Conservation (phyloP, 1,140 invertebrate species). For the Rhagoletis zephyria region DNA sequence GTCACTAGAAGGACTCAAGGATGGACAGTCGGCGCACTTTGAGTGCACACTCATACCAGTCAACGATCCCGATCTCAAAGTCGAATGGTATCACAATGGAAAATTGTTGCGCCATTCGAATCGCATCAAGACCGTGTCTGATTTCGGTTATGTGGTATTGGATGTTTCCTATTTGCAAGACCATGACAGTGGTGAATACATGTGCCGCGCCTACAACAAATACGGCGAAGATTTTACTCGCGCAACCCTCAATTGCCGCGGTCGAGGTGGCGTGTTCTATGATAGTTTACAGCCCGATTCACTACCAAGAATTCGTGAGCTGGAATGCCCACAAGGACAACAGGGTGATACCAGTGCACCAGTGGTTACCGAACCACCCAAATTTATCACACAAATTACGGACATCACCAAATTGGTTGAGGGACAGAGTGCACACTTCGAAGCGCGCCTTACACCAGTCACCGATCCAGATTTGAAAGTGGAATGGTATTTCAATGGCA, state of each 20-base stretch:
- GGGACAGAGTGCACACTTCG: conserved; percentile 95
- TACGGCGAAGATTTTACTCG: conserved; percentile 91
- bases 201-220: conserved; percentile 90
- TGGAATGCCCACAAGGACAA: conserved; percentile 81
- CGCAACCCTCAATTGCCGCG: conserved; percentile 86
- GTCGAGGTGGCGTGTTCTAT: conserved; percentile 90
- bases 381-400: conserved; percentile 89
- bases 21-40: conserved; percentile 93
- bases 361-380: conserved; percentile 85
- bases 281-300: conserved; percentile 96
- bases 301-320: conserved; percentile 88
- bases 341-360: conserved; percentile 78
- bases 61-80: conserved; percentile 93
- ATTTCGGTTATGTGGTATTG: conserved; percentile 96
- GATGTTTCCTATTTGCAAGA: conserved; percentile 95
- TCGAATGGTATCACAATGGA: conserved; percentile 97
- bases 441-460: conserved; percentile 90
- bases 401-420: conserved; percentile 88
- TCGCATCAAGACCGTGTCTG: conserved; percentile 93
- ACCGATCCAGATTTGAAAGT: conserved; percentile 94
- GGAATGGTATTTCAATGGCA: conserved; percentile 95
- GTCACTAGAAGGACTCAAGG: conserved; percentile 87
- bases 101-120: conserved; percentile 89
- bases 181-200: conserved; percentile 93
- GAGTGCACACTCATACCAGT: conserved; percentile 92